Base-by-base conservation (phyloP, 2,888 invertebrate genomes). In the Holacanthella duospinosa region DNA sequence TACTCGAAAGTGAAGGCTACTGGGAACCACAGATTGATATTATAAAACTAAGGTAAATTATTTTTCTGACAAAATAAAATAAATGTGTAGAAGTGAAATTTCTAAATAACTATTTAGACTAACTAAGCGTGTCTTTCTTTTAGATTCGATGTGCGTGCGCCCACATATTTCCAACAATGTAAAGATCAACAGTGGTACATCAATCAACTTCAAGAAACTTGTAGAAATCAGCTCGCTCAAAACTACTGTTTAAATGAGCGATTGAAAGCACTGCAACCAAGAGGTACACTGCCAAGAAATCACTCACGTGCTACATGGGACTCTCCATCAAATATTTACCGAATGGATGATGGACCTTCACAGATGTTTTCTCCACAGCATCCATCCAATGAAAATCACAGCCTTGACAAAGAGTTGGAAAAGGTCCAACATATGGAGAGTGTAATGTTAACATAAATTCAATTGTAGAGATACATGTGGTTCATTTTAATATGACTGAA, bases 161-260 rank as follows among this genome's bases (percentile, higher is more conserved):
- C 93, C 3, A 93, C 93, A 55, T 94, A 91, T 79, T 93, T 88
- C 78, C 93, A 94, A 78, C 87, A 91, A 62, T 92, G 92, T 76
- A 84, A 93, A 67, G 94, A 94, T 78, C 92, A 92, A 75, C 89
- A 92, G 77, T 91, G 90, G 89, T 90, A 89, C 77, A 92, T 93
- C 70, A 86, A 85, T 76, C 91, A 92, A 77, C 79, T 93, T 66
- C 16, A 6, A 59, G 29, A 56, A 43, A 9, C 43, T 63, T 1
- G 59, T 54, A 29, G 56, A 26, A 3, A 53, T 43, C 9, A 59
- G n/a, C 19, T 36, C n/a, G 24, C 25, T 24, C 43, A 26, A 4
- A 12, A 12, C 9, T 12, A 16, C 36, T 36, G 9, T 36, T 77
- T 77, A 62, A 65, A 65, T 53, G n/a, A 24, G 6, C 36, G 16